Evolutionary conservation across 2,888 invertebrate genomes (phyloP), one percentile per base, ranked within the genome.

Genomic region (Pycnomerus fuliginosus): DNA sequence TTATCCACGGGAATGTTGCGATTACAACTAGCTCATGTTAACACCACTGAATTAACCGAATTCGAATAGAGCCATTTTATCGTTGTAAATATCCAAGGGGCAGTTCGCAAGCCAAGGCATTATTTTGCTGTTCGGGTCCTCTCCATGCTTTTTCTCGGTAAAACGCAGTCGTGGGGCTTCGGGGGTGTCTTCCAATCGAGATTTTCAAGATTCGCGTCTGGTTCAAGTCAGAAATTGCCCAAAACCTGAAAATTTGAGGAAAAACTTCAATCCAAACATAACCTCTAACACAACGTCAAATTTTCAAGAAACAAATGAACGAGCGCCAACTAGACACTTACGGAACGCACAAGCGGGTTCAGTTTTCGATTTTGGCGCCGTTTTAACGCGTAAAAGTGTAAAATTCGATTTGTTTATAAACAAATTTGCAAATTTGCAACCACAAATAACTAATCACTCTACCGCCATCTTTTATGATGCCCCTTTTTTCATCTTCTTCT

Each of bases 11-110:
- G 20, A 20, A 20, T 20, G 20, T 20, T 5, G 4, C 20, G 20
- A 8, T 4, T n/a, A n/a, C n/a, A n/a, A 7, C 20, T 20, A 8
- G 20, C 20, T 24, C n/a, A 17, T 20, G 32, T 16, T 31, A 22
- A 11, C 13, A 41, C 28, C 41, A 28, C 33, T 37, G 24, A 20
- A 16, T 64, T 72, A 73, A 48, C 73, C 73, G 54, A 72, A 73
- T 60, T 73, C 73, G 55, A 73, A 73, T 57, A 73, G 59, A 58
- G 72, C 72, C 73, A 73, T 73, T 64, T 66, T 70, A 59, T 65
- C 68, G 64, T 66, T 67, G 61, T 62, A 61, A 36, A 58, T 59
- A 55, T 61, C 53, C 42, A 58, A 56, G 44, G 56, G 52, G 49
- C 29, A 35, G 29, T 12, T 23, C 16, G 24, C 15, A 25, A 36